Evolutionary conservation across 2,113 vertebrate genomes (phyloP).

Genomic region (Sebastes schlegelii): DNA sequence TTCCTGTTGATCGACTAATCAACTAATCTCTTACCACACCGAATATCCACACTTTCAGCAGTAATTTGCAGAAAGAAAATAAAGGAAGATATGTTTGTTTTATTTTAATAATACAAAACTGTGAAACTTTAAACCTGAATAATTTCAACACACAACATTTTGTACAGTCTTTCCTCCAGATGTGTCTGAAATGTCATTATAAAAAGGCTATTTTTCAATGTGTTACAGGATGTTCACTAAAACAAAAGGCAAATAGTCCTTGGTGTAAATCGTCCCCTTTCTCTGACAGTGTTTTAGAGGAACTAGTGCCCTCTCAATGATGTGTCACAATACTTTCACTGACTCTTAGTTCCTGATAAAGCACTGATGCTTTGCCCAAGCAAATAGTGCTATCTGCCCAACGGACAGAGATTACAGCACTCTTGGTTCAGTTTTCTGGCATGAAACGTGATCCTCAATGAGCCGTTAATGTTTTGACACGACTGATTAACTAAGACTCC

Average conservation of each 20-base stretch:
- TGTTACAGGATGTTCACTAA: background rate
- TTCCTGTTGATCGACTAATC: background rate
- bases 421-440: constrained; percentile 57
- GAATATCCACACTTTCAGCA: background rate
- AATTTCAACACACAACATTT: background rate
- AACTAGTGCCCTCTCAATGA: constrained; percentile 40
- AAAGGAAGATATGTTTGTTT: background rate
- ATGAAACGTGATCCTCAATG: constrained; percentile 62
- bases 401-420: constrained; percentile 75
- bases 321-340: constrained; percentile 66
- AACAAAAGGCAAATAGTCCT: background rate
- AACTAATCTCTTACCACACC: background rate
- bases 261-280: constrained; percentile 36
- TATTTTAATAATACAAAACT: background rate
- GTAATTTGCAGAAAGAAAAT: background rate
- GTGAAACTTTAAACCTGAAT: background rate
- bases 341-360: constrained; percentile 69
- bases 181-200: background rate
- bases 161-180: background rate
- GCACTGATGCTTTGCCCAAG: constrained; percentile 47
- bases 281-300: constrained; percentile 52
- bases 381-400: constrained; percentile 62
- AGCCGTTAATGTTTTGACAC: constrained; percentile 83
- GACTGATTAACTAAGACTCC: constrained; percentile 82
- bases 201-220: background rate